These are phyloP conservation scores for Danio jaintianensis DNA, from an alignment of 2,797 vertebrate species.

Conservation along the genomic window DNA sequence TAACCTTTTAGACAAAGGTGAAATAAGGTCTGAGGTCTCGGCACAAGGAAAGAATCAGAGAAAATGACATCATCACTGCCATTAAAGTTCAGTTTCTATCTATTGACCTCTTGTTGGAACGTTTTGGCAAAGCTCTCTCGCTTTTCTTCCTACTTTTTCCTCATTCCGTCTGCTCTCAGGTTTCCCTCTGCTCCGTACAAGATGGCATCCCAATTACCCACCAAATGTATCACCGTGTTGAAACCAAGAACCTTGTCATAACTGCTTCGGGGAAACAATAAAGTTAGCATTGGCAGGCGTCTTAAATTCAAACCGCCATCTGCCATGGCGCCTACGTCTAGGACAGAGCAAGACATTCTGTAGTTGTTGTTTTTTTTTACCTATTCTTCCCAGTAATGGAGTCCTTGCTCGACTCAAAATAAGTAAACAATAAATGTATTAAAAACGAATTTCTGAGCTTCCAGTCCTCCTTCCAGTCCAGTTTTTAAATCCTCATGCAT, in stretches of 20 bases:
- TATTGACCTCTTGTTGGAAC: conserved; percentile 5
- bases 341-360: conserved; percentile 41
- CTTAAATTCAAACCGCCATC: conserved; percentile 47
- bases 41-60: conserved; percentile 1
- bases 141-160: conserved; percentile 26
- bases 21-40: conserved; percentile 25
- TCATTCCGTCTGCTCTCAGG: conserved; percentile 38
- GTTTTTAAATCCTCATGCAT: conserved; percentile 30
- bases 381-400: conserved; percentile 58
- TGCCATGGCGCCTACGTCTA: conserved; percentile 41
- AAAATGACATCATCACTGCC: conserved; percentile 43
- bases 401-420: conserved; percentile 43
- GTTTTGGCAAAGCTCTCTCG: conserved; percentile 43
- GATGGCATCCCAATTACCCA: conserved; percentile 55
- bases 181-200: conserved; percentile 34
- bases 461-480: conserved; percentile 23
- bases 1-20: conserved; percentile 37
- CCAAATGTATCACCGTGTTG: conserved; percentile 34
- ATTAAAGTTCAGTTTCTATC: conserved; percentile 22
- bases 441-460: neutral
- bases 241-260: conserved; percentile 49
- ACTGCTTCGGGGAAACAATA: conserved; percentile 47
- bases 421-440: neutral
- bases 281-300: conserved; percentile 47
- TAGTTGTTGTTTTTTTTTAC: conserved; percentile 18